Evolutionary conservation across 2,113 vertebrate species (phyloP).

Genomic region (Apodemus speciosus): DNA sequence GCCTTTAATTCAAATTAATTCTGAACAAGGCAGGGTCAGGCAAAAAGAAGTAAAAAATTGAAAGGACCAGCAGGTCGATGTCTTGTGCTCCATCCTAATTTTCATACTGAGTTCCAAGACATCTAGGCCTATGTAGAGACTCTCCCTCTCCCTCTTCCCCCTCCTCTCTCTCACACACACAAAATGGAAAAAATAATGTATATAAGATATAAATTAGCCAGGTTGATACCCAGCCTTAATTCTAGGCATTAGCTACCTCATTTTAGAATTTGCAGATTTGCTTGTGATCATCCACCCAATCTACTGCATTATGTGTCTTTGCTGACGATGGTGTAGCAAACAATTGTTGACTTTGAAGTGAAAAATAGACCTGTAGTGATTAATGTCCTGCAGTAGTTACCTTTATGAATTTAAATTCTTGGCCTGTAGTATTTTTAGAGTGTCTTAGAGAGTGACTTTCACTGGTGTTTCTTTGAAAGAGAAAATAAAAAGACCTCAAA

Average conservation of each 20-base stretch:
- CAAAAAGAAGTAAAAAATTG: conserved; percentile 40
- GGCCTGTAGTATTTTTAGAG: neutral
- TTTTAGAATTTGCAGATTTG: neutral
- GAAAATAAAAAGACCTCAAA: neutral
- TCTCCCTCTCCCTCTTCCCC: too few species aligned
- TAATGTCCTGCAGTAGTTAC: conserved; percentile 22
- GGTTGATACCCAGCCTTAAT: neutral
- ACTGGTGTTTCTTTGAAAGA: conserved; percentile 31
- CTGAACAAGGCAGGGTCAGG: neutral
- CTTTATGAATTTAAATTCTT: conserved; percentile 48
- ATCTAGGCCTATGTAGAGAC: neutral
- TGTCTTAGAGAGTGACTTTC: conserved; percentile 24
- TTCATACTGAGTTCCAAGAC: neutral
- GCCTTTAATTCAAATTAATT: conserved; percentile 7
- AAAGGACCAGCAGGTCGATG: neutral
- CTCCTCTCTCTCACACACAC: too few species aligned
- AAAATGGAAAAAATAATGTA: conserved; percentile 12
- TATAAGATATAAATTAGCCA: neutral
- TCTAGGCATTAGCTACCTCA: neutral
- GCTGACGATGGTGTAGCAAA: neutral
- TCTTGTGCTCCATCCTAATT: neutral
- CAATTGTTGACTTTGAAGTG: conserved; percentile 37
- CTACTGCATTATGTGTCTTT: neutral
- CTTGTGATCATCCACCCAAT: neutral
- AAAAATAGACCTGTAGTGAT: neutral